These are phyloP conservation scores for Microctonus aethiopoides DNA, from an alignment of 2,888 invertebrate species.

Conservation along the genomic window DNA sequence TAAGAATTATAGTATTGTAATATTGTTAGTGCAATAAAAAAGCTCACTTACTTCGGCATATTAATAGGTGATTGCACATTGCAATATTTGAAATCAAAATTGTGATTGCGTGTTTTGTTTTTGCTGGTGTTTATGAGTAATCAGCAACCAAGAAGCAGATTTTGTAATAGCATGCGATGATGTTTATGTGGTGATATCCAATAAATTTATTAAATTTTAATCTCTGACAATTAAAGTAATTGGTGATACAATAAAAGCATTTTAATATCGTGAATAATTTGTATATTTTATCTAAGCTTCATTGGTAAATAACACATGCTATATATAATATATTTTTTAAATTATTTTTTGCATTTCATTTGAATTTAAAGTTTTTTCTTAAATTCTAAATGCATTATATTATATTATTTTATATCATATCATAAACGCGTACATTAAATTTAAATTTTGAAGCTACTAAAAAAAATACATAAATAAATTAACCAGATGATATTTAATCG, in stretches of 20 bases:
- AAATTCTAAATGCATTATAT: not conserved
- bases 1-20: slow-evolving; percentile 9
- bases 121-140: slow-evolving; percentile 1
- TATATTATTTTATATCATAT: not conserved
- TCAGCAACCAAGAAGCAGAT: slow-evolving; percentile 52
- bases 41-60: slow-evolving; percentile 47
- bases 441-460: not conserved
- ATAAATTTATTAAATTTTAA: not conserved
- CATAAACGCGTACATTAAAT: not conserved
- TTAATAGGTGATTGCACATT: slow-evolving; percentile 22
- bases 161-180: slow-evolving; percentile 50
- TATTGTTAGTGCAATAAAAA: slow-evolving; percentile 13
- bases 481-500: slow-evolving; percentile 3
- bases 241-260: slow-evolving; percentile 23
- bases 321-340: slow-evolving; percentile 32
- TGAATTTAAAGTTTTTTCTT: not conserved
- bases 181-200: slow-evolving; percentile 16
- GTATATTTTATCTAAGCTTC: slow-evolving; percentile 28
- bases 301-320: slow-evolving; percentile 40
- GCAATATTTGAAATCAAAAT: not conserved
- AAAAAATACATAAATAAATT: not conserved
- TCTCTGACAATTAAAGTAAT: not conserved
- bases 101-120: not conserved
- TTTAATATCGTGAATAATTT: slow-evolving; percentile 22
- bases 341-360: slow-evolving; percentile 5